Percentiles rank a stretch among this genome's conserved stretches.
phyloP scores from a whole-genome alignment of 2,888 invertebrate species.

The Gryllus longicercus region DNA sequence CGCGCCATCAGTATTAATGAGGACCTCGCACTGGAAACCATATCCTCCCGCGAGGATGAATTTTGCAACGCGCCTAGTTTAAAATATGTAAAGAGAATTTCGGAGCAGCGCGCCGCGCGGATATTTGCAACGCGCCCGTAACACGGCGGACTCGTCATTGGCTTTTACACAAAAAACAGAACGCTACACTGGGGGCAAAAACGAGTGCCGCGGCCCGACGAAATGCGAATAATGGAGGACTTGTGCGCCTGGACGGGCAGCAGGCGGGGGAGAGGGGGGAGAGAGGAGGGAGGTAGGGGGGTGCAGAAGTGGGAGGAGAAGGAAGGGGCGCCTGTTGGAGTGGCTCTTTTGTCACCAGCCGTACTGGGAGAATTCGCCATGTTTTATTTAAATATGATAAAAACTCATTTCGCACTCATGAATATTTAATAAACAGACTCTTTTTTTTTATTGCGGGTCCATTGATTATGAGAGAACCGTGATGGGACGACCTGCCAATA shows the following conservation, averaged over 20 bases:
- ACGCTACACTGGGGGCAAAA: too few relatives aligned
- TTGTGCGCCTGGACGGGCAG: neutral
- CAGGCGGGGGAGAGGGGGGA: neutral
- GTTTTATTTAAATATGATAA: constrained; percentile 17
- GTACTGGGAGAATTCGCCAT: neutral
- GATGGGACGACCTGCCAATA: constrained; percentile 28
- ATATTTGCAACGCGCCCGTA: neutral
- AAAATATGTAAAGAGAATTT: constrained; percentile 17
- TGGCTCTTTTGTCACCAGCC: neutral
- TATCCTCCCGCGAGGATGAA: neutral
- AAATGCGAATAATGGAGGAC: too few relatives aligned
- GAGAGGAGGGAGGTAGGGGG: neutral
- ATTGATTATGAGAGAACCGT: neutral
- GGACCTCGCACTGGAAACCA: neutral
- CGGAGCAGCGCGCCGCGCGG: neutral
- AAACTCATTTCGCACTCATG: constrained; percentile 10
- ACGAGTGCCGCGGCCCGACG: too few relatives aligned
- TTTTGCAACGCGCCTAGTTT: neutral
- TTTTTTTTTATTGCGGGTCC: neutral
- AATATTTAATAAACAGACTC: neutral
- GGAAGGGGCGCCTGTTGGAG: neutral
- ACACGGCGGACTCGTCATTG: neutral
- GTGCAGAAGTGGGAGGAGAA: neutral
- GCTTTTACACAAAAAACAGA: constrained; percentile 1
- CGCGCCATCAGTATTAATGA: constrained; percentile 4